Conservation (phyloP, 2,888 invertebrate species). For the Tenthredo amoena region DNA sequence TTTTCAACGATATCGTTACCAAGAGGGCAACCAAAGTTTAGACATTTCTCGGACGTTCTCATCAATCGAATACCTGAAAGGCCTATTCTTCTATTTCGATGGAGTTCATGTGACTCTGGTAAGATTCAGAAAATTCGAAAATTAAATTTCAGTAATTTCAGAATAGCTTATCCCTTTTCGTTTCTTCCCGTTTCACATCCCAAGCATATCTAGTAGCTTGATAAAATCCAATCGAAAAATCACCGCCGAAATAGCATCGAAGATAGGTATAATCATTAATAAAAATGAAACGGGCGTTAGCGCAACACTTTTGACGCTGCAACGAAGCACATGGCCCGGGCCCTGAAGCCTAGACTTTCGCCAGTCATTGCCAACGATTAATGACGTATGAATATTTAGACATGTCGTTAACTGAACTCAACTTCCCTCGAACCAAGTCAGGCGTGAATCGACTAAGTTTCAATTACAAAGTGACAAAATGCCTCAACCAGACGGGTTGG, state of each 20-base stretch:
- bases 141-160: background rate
- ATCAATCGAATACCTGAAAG: background rate
- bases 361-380: slow-evolving; percentile 65
- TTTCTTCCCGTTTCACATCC: background rate
- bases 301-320: slow-evolving; percentile 61
- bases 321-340: slow-evolving; percentile 59
- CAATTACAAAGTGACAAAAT: slow-evolving; percentile 44
- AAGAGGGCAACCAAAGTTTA: slow-evolving; percentile 2
- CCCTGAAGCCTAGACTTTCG: slow-evolving; percentile 45
- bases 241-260: background rate
- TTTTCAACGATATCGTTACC: slow-evolving; percentile 19
- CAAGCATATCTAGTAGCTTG: background rate
- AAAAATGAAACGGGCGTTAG: slow-evolving; percentile 67
- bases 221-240: background rate
- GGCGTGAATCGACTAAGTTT: slow-evolving; percentile 37
- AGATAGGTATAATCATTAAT: slow-evolving; percentile 56
- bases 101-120: background rate
- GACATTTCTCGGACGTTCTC: background rate
- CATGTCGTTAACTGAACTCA: slow-evolving; percentile 61
- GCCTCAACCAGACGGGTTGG: slow-evolving; percentile 1
- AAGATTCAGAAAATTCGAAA: background rate
- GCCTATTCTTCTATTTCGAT: background rate
- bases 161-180: background rate
- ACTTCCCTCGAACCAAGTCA: slow-evolving; percentile 19
- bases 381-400: slow-evolving; percentile 70